Conservation (phyloP, 1,140 invertebrate species). For the Antheraea pernyi region DNA sequence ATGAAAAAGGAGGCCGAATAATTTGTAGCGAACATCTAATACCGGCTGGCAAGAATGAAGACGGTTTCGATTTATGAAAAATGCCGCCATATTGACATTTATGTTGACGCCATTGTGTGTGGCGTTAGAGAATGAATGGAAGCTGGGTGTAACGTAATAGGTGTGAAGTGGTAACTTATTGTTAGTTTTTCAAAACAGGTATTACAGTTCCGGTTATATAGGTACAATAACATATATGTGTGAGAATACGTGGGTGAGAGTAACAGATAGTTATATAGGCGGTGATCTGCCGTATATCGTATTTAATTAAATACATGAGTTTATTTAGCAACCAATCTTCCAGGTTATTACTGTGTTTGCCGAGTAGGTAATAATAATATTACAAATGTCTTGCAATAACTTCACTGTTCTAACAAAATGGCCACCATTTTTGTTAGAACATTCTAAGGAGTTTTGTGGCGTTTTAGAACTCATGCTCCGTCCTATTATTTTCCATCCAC, state of each 20-base stretch:
- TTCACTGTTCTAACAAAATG: too few relatives aligned
- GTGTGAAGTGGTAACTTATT: constrained; percentile 70
- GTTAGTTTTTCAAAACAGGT: constrained; percentile 56
- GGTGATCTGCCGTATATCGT: too few relatives aligned
- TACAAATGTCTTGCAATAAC: too few relatives aligned
- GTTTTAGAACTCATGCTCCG: too few relatives aligned
- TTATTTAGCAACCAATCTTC: too few relatives aligned
- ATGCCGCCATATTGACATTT: constrained; percentile 66
- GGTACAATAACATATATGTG: background rate
- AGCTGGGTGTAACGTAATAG: constrained; percentile 67
- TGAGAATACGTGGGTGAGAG: background rate
- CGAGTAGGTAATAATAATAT: too few relatives aligned
- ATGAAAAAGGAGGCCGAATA: constrained; percentile 58
- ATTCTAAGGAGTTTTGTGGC: too few relatives aligned
- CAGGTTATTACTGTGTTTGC: too few relatives aligned
- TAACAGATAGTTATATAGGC: too few relatives aligned
- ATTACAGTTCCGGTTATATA: constrained; percentile 41
- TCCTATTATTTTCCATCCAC: too few relatives aligned
- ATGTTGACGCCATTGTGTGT: constrained; percentile 64
- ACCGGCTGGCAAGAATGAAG: constrained; percentile 61
- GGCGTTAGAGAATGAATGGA: constrained; percentile 67
- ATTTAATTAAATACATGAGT: too few relatives aligned
- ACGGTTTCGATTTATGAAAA: constrained; percentile 64
- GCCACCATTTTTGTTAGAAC: too few relatives aligned
- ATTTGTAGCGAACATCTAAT: constrained; percentile 74